Evolutionary conservation across 2,113 vertebrate species (phyloP), one percentile per base, ranked within the genome.

Genomic region (Dinomys branickii): DNA sequence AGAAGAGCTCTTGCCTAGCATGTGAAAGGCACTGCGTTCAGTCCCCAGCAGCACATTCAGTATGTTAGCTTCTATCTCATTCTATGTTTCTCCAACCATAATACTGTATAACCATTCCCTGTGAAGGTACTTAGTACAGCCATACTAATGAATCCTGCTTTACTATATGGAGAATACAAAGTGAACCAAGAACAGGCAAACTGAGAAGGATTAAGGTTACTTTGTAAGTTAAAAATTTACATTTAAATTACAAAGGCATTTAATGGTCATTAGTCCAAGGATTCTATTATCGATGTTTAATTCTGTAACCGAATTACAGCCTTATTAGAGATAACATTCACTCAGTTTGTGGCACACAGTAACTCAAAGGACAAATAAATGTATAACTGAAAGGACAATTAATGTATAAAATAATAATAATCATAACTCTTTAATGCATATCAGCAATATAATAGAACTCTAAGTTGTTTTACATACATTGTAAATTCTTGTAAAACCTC

Each of bases 141-240:
- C 58, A 71, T 38, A 89, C 13, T 84, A 73, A 59, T 28, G 20
- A 81, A 85, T 44, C 38, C 26, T 67, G 61, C 59, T 88, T 87
- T 91, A 75, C 44, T 9, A 71, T 56, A 83, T 26, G 7, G 24
- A 41, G 14, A 90, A 77, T 77, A 82, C 12, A 83, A 16, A 73
- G 19, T 11, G 44, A 90, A 47, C 17, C 50, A 87, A 85, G n/a
- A 81, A 92, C 11, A 78, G 12, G 7, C 63, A 94, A 85, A 89
- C 63, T 71, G 24, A 89, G 52, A 92, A 47, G 41, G 14, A 84
- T 47, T 94, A 85, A 80, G 52, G 61, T 20, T 58, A 83, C 73
- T 85, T 92, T 80, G 35, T 90, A 81, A 67, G 26, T 38, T 94
- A 91, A 52, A 65, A 56, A 81, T 86, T 28, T 93, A 14, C 77